Base-by-base conservation (phyloP, 2,888 invertebrate species). In the Resseliella maxima region DNA sequence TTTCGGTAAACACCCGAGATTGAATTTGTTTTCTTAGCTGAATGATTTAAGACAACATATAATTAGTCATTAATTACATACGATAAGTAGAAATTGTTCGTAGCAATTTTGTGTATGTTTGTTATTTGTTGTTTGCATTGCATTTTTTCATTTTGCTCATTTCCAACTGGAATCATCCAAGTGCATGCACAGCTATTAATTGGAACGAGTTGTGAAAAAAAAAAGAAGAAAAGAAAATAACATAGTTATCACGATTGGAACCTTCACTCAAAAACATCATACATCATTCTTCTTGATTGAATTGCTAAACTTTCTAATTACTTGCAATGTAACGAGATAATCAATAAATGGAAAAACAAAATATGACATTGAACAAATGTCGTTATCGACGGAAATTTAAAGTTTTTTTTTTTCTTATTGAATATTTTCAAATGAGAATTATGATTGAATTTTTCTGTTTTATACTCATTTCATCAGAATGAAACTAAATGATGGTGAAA, bases 41-140 rank as follows among this genome's bases (percentile, higher is more conserved):
- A 83, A 83, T 83, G 83, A 83, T 83, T n/a, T 83, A 38, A 83
- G 24, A 38, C 83, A 83, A 38, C 83, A 83, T 83, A 83, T 83
- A 83, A 83, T 83, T 83, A 83, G n/a, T 31, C n/a, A 83, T 83
- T 83, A 83, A 83, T 83, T 83, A 83, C 83, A 83, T 83, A 83
- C 38, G 38, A 83, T 83, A 38, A 38, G 36, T 15, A 81, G 36
- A 35, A 59, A 64, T 64, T 24, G 64, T 64, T 64, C 27, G 64
- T 15, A 64, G 24, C 18, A 8, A 64, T 27, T 64, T 50, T 27
- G 64, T 27, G 31, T 64, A 27, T 21, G 64, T 8, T 6, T n/a
- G 3, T 6, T 12, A 6, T 15, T 81, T 81, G 18, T 81, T 64
- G 8, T 27, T 24, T 27, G 24, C 64, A 21, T 81, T 81, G 35